Evolutionary conservation across 2,888 invertebrate species (phyloP).

Genomic region (Dicyrtoma fusca): DNA sequence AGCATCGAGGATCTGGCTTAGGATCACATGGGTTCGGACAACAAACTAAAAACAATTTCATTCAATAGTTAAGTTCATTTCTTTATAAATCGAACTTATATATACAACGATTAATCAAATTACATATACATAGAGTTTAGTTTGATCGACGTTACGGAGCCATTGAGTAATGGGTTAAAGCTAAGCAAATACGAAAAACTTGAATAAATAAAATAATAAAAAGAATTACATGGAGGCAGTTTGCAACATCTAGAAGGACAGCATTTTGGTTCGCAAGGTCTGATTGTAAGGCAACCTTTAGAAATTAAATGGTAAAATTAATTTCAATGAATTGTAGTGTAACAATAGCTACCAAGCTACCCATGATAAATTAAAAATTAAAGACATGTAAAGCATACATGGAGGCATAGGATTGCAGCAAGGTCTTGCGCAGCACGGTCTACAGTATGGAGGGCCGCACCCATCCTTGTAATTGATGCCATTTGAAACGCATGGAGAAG

Average conservation of each 20-base stretch:
- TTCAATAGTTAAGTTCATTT: too few relatives aligned
- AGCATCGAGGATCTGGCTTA: slow-evolving; percentile 29
- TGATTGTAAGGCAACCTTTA: slow-evolving; percentile 3
- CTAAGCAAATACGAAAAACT: too few relatives aligned
- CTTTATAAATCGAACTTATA: too few relatives aligned
- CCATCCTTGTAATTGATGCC: slow-evolving; percentile 10
- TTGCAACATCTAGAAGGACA: slow-evolving; percentile 19
- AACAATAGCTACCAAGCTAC: background rate
- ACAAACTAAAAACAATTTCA: slow-evolving; percentile 9
- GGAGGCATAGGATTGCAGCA: slow-evolving; percentile 33
- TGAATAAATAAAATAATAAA: too few relatives aligned
- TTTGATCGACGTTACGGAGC: too few relatives aligned
- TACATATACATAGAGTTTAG: too few relatives aligned
- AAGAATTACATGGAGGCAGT: slow-evolving; percentile 2
- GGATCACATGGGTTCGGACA: slow-evolving; percentile 31
- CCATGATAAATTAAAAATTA: background rate
- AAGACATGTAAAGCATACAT: slow-evolving; percentile 2
- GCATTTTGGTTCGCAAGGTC: slow-evolving; percentile 24
- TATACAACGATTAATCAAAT: too few relatives aligned
- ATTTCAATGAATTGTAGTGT: background rate
- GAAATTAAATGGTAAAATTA: background rate
- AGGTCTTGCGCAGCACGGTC: slow-evolving; percentile 20
- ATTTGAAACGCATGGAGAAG: background rate
- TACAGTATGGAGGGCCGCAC: slow-evolving; percentile 29
- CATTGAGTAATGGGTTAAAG: too few relatives aligned